Conservation (phyloP, 2,888 invertebrate species). For the Hydriomena furcata region DNA sequence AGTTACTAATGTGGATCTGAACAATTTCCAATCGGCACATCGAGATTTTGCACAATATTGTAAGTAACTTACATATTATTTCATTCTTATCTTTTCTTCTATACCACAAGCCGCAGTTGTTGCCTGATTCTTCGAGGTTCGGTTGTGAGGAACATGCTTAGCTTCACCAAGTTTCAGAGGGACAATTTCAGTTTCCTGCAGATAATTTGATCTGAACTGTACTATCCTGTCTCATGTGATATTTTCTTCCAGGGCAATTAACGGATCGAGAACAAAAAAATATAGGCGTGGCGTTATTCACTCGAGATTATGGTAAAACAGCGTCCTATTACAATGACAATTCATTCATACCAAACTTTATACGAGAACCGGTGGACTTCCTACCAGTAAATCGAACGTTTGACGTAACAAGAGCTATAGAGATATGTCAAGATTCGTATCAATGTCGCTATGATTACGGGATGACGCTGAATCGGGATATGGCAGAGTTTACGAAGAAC, state of each 20-base stretch:
- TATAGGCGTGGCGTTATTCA: slow-evolving; percentile 90
- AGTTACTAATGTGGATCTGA: slow-evolving; percentile 74
- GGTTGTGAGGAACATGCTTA: too few species aligned
- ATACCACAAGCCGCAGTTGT: too few species aligned
- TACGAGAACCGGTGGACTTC: slow-evolving; percentile 87
- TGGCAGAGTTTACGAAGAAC: slow-evolving; percentile 94
- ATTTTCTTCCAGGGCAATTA: slow-evolving; percentile 86
- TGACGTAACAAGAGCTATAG: slow-evolving; percentile 85
- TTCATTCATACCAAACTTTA: slow-evolving; percentile 89
- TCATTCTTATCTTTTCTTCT: too few species aligned
- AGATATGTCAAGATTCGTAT: slow-evolving; percentile 91
- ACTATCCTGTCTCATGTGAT: too few species aligned
- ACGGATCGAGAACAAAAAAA: slow-evolving; percentile 89
- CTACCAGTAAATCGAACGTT: slow-evolving; percentile 88
- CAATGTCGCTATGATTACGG: slow-evolving; percentile 95
- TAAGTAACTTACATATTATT: slow-evolving; percentile 56
- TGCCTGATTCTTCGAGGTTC: too few species aligned
- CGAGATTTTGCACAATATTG: slow-evolving; percentile 91
- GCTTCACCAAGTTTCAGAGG: too few species aligned
- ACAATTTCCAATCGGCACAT: slow-evolving; percentile 89
- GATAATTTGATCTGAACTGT: too few species aligned
- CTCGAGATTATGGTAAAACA: slow-evolving; percentile 90
- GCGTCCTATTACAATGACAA: slow-evolving; percentile 92
- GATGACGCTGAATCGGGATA: slow-evolving; percentile 91
- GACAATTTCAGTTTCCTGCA: too few species aligned